Base-by-base conservation (phyloP, 2,113 vertebrate species). In the Clinocottus analis region DNA sequence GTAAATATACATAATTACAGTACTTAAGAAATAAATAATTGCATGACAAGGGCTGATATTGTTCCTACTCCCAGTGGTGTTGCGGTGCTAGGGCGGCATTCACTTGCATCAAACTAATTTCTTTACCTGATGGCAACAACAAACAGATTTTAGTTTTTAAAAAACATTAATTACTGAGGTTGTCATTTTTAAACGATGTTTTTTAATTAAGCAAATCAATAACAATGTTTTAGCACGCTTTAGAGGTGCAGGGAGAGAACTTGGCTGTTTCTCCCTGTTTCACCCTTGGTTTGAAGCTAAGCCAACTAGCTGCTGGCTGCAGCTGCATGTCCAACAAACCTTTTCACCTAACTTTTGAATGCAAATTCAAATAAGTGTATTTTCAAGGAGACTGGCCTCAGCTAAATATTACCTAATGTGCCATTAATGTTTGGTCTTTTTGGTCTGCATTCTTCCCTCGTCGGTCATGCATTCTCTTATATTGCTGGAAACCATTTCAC, bases 391-490 rank as follows among this genome's bases (percentile, higher is more conserved):
- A 56, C 56, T n/a, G 41, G 31, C 41, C 60, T 68, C 7, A 43
- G 39, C 33, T 70, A 7, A 67, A 67, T 39, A 43, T 73, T 71
- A 75, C 83, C 77, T 84, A 87, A 89, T 89, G 80, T 75, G 67
- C 65, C 63, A 69, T 87, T 86, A 77, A 73, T 75, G 80, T 87
- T 85, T 51, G 51, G 14, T 31, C 60, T 76, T 88, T 91, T 86
- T 86, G 93, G 89, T 72, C 49, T 43, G 41, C 86, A 87, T 92
- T 86, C 84, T 86, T 93, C 75, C 61, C 63, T 80, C 75, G 70
- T 87, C 86, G 85, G 80, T 92, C 84, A 85, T 64, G 64, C 59
- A 82, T 88, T 89, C 72, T 83, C 56, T 63, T 12, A 1, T 82
- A 51, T 61, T 74, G 56, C 78, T 84, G 67, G 29, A 59, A 85